Evolutionary conservation across 2,797 vertebrate genomes (phyloP), one percentile per base, ranked within the genome.

Genomic region (Scomberomorus guttatus): DNA sequence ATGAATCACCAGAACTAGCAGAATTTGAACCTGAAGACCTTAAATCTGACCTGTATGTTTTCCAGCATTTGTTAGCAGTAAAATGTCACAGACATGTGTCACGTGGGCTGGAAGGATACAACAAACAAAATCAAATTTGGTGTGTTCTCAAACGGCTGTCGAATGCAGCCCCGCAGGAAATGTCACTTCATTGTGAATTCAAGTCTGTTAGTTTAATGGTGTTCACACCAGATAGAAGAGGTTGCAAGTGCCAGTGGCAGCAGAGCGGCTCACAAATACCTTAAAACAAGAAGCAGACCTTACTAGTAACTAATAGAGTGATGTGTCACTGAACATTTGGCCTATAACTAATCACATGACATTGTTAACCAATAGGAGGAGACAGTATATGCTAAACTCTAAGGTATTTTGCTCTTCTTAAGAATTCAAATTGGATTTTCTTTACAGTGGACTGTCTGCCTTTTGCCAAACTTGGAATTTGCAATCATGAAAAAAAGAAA

Each of bases 91-190:
- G 55, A 63, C 34, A 20, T 42, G 51, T 85, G 75, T 27, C 39
- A 83, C 8, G 0, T 62, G 50, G 50, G 54, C 9, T 69, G 14
- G 46, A 24, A 18, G 3, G 27, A 48, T 12, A 34, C 65, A 51
- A 29, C 42, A 79, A 81, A 82, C 72, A 25, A 73, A 75, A 72
- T 63, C 60, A 34, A 13, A 81, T 58, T 48, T 54, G 24, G 8
- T 72, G 61, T 76, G 22, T 56, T 86, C n/a, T 62, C 75, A 81
- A 72, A 13, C 18, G 46, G 63, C 59, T 52, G 75, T 58, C 2
- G 59, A 81, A 79, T 77, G 82, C 7, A 5, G 24, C 4, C 6
- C 50, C 52, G 62, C 75, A 80, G 78, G 85, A 85, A 83, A 60
- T 51, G 27, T 11, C 67, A 74, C 46, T 77, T 72, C 22, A 5